These are phyloP conservation scores for Ploceus nigricollis DNA, from an alignment of 2,113 vertebrate species.

Conservation along the genomic window DNA sequence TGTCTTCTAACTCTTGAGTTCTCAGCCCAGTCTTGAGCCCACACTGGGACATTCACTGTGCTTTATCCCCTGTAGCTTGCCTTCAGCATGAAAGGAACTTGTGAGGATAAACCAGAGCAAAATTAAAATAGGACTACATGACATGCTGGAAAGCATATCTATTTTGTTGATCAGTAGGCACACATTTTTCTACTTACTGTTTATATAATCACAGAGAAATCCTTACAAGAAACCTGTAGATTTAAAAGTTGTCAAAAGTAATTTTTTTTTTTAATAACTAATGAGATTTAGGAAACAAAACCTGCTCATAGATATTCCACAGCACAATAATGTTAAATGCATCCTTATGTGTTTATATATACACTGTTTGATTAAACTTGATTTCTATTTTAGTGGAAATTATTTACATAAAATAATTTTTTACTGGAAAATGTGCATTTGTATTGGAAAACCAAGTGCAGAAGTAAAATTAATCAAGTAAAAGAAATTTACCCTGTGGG, in stretches of 20 bases:
- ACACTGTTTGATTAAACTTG: not conserved
- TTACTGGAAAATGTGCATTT: not conserved
- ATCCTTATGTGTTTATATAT: not conserved
- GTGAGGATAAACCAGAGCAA: not conserved
- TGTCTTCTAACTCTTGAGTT: not conserved
- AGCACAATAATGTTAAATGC: not conserved
- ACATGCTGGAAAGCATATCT: not conserved
- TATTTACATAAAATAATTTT: not conserved
- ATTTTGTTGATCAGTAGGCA: not conserved
- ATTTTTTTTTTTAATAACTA: not conserved
- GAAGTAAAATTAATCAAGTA: not conserved
- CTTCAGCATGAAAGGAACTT: not conserved
- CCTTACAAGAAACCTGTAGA: not conserved
- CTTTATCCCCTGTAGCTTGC: not conserved
- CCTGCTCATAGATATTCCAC: not conserved
- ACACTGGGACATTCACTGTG: fast-evolving
- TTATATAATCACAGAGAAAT: not conserved
- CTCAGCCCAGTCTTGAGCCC: not conserved
- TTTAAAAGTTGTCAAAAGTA: not conserved
- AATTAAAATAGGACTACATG: not conserved
- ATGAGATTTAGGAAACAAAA: not conserved
- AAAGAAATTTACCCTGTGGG: not conserved
- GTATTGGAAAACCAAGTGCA: not conserved
- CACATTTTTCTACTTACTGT: not conserved
- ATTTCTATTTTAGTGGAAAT: not conserved